These are phyloP conservation scores for Nymphalis urticae DNA, from an alignment of 2,888 invertebrate species.

Conservation along the genomic window DNA sequence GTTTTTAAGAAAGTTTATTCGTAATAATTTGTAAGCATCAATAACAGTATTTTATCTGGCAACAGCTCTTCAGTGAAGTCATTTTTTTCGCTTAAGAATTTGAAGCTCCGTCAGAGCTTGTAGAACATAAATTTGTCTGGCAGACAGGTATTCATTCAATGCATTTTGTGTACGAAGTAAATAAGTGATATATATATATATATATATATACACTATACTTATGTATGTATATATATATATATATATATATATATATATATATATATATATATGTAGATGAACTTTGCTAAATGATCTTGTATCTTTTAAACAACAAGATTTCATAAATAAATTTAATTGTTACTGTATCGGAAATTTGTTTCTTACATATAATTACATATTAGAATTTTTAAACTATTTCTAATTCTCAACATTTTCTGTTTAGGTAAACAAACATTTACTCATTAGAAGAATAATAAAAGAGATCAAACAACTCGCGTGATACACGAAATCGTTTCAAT, in stretches of 20 bases:
- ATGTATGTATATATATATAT: too few relatives aligned
- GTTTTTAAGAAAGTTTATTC: conserved; percentile 36
- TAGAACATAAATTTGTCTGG: conserved; percentile 13
- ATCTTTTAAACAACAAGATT: background rate
- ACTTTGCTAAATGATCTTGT: background rate
- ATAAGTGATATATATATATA: background rate
- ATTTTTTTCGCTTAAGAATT: conserved; percentile 23
- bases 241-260: too few relatives aligned
- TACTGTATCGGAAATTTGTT: too few relatives aligned
- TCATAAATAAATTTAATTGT: too few relatives aligned
- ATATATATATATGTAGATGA: background rate
- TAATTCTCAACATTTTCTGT: too few relatives aligned
- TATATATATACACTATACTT: too few relatives aligned
- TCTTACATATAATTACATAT: too few relatives aligned
- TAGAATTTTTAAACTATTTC: too few relatives aligned
- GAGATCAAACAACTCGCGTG: too few relatives aligned
- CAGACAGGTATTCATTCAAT: conserved; percentile 11
- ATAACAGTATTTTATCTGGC: conserved; percentile 35
- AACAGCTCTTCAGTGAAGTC: conserved; percentile 19
- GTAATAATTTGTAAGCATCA: conserved; percentile 30
- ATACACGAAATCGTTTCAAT: too few relatives aligned
- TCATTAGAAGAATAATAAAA: too few relatives aligned
- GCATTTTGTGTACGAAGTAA: conserved; percentile 2
- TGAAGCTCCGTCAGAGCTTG: conserved; percentile 14
- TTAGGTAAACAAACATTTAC: too few relatives aligned